Evolutionary conservation across 2,888 invertebrate genomes (phyloP), one percentile per base, ranked within the genome.

Genomic region (Brassicogethes aeneus): DNA sequence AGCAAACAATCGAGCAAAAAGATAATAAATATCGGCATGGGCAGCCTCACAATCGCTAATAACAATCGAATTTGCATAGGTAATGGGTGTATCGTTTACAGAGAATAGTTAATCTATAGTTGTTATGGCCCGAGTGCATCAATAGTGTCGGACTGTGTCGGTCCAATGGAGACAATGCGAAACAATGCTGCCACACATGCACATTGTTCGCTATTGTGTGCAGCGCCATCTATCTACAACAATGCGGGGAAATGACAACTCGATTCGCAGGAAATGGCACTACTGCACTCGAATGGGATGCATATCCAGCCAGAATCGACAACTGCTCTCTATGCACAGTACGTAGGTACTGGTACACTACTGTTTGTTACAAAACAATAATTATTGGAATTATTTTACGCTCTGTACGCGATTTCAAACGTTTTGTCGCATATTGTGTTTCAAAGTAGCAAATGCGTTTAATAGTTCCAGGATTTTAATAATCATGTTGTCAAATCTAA

Each of bases 41-140:
- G n/a, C n/a, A n/a, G n/a, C 47, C 36, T 48, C 43, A 51, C 53
- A 54, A 57, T 56, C 47, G 51, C 56, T 50, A 62, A 62, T 61
- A 60, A 61, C 59, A 64, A 64, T 61, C 61, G n/a, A 62, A 64
- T 65, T 62, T 61, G 62, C 62, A 60, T 61, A 56, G 60, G 59
- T 63, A 65, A 64, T 65, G 56, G 62, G 61, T 64, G 61, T 65
- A 65, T 65, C 64, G 57, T 59, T 64, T 59, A 57, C 62, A 59
- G 63, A n/a, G n/a, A 63, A 64, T 65, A 63, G 65, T 63, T 65
- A 64, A 65, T 65, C 62, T 61, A 62, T 63, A 60, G 61, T 60
- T 58, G 64, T 64, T 65, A 60, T 63, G 62, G 61, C 61, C 61
- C 55, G 57, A 54, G 53, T 57, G 58, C 62, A 64, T 64, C 64